A percentile compares a stretch with the other conserved stretches of the same genome.
phyloP scores from a whole-genome alignment of 2,797 vertebrate genomes.

The Rhinogobio ventralis region DNA sequence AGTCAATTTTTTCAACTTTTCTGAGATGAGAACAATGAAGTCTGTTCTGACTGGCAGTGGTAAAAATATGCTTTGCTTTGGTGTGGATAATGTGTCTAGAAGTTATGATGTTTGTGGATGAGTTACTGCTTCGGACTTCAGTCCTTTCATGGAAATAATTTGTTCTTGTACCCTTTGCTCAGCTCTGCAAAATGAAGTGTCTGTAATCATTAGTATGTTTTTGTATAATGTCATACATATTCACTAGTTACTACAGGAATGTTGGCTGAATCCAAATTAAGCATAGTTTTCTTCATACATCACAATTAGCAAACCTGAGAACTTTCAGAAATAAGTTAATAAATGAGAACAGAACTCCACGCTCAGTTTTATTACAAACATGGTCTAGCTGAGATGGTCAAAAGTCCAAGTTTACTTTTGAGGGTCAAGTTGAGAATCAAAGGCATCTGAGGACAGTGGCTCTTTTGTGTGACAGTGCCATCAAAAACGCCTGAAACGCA shows the following conservation, averaged over 20 bases:
- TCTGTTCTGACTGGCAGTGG: background rate
- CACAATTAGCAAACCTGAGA: background rate
- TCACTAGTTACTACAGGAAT: constrained; percentile 33
- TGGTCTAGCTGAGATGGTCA: background rate
- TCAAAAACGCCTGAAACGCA: background rate
- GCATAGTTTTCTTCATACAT: constrained; percentile 27
- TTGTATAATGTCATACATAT: constrained; percentile 13
- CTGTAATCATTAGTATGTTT: constrained; percentile 5
- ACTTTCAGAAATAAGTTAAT: background rate
- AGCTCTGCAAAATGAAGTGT: constrained; percentile 31
- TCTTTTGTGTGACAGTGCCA: background rate
- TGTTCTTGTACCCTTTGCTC: constrained; percentile 17
- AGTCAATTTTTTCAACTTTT: background rate
- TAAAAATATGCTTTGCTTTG: background rate
- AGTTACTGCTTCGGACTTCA: constrained; percentile 21
- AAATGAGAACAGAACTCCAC: background rate
- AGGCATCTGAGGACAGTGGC: background rate
- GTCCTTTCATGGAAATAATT: constrained; percentile 63
- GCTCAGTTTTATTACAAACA: constrained; percentile 3
- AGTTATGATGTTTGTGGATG: constrained; percentile 8
- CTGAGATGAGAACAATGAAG: background rate
- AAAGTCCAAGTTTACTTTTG: background rate
- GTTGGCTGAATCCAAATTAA: constrained; percentile 18
- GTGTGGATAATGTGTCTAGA: constrained; percentile 6
- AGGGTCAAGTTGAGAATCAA: background rate